These are phyloP conservation scores for Remorina albescens DNA, from an alignment of 2,797 vertebrate genomes.

Conservation along the genomic window DNA sequence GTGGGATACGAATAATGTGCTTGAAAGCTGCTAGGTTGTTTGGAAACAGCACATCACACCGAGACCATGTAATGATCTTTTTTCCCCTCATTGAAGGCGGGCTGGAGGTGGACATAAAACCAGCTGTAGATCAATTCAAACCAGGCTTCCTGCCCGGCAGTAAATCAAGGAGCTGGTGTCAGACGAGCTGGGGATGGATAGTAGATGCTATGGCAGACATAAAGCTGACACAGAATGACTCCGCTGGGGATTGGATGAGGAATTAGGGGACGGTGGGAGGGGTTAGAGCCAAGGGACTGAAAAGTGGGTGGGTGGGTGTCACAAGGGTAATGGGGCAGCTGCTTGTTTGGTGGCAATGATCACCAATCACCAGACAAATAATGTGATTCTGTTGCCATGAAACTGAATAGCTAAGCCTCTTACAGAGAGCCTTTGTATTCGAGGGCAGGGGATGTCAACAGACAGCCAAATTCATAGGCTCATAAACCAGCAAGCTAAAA, in stretches of 20 bases:
- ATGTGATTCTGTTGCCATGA: conserved; percentile 70
- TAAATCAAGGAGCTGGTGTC: conserved; percentile 70
- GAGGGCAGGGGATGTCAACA: conserved; percentile 31
- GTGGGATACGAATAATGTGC: conserved; percentile 22
- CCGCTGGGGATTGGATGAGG: conserved; percentile 56
- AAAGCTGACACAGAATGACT: conserved; percentile 55
- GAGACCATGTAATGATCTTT: conserved; percentile 34
- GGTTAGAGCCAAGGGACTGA: conserved; percentile 1
- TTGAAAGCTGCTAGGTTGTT: conserved; percentile 31
- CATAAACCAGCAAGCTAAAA: neutral
- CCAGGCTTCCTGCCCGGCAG: conserved; percentile 42
- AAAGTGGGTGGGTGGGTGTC: conserved; percentile 48
- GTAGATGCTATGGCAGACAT: conserved; percentile 73
- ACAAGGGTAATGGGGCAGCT: conserved; percentile 67
- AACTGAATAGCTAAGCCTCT: conserved; percentile 50
- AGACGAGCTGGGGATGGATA: conserved; percentile 63
- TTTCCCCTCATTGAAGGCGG: conserved; percentile 28
- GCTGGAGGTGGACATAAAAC: conserved; percentile 45
- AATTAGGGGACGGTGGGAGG: conserved; percentile 33
- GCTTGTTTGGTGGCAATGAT: conserved; percentile 75
- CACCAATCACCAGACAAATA: conserved; percentile 63
- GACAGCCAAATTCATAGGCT: conserved; percentile 10
- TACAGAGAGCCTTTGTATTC: conserved; percentile 36
- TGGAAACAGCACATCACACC: conserved; percentile 29
- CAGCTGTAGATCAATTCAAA: conserved; percentile 60